phyloP scores from a whole-genome alignment of 2,888 invertebrate genomes.

The Agrotis clavis region DNA sequence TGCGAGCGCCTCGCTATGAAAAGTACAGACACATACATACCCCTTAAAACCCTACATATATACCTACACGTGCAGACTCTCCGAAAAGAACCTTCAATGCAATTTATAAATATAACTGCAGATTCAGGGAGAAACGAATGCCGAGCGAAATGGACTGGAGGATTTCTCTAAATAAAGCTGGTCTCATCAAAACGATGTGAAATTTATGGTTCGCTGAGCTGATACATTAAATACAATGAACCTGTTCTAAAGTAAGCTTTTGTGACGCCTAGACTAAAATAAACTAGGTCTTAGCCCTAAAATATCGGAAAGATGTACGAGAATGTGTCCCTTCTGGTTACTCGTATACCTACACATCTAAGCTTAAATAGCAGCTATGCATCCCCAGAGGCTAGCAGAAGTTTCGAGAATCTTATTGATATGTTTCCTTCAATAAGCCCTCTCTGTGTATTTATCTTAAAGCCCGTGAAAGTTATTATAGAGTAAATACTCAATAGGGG shows the following conservation, averaged over 20 bases:
- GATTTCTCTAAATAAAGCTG: constrained; percentile 35
- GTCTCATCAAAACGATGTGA: constrained; percentile 40
- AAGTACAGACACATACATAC: constrained; percentile 41
- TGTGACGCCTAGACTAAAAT: not conserved
- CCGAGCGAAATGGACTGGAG: constrained; percentile 43
- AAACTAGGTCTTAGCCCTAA: constrained; percentile 7
- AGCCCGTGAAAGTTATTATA: constrained; percentile 49
- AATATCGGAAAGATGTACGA: constrained; percentile 11
- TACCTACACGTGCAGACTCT: constrained; percentile 20
- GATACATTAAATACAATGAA: constrained; percentile 38
- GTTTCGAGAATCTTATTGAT: constrained; percentile 56
- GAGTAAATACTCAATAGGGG: constrained; percentile 56
- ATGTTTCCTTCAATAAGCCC: constrained; percentile 54
- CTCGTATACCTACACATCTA: constrained; percentile 15
- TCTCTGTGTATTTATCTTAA: constrained; percentile 54
- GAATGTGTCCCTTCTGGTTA: constrained; percentile 20
- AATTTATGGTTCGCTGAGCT: constrained; percentile 40
- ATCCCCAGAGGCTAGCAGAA: constrained; percentile 47
- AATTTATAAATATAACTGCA: constrained; percentile 64
- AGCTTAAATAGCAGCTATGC: constrained; percentile 43
- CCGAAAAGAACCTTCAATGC: constrained; percentile 54
- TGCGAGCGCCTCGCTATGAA: constrained; percentile 45
- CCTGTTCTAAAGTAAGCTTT: constrained; percentile 25
- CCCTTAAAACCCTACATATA: constrained; percentile 5
- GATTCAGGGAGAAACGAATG: constrained; percentile 51